phyloP scores from a whole-genome alignment of 2,888 invertebrate genomes.

The Gortyna flavago region DNA sequence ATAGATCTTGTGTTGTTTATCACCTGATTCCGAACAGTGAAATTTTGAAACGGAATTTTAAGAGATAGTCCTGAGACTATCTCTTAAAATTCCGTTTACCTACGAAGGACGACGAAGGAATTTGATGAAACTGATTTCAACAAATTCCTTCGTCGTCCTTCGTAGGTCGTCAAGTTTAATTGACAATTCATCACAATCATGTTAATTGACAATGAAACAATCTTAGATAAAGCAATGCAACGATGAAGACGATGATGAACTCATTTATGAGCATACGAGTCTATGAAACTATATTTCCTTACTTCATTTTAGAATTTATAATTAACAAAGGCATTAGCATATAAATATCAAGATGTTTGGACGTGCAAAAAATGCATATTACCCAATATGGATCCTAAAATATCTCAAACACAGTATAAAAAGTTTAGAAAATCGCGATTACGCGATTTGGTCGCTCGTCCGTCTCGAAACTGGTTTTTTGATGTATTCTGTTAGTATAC shows the following conservation, averaged over 20 bases:
- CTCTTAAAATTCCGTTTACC: no score
- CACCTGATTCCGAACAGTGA: background rate
- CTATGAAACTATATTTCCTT: background rate
- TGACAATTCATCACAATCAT: conserved; percentile 50
- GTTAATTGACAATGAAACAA: conserved; percentile 44
- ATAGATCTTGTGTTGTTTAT: background rate
- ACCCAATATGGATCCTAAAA: conserved; percentile 30
- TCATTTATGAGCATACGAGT: conserved; percentile 34
- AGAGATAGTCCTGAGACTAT: no score
- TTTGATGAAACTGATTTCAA: no score
- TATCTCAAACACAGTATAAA: conserved; percentile 47
- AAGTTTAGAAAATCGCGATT: conserved; percentile 52
- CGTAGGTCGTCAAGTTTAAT: conserved; percentile 3
- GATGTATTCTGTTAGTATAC: conserved; percentile 47
- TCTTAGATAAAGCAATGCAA: conserved; percentile 50
- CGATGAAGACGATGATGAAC: conserved; percentile 37
- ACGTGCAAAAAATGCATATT: conserved; percentile 35
- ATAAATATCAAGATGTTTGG: conserved; percentile 17
- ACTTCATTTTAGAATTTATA: conserved; percentile 36
- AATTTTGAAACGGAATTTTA: background rate
- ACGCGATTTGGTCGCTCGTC: conserved; percentile 29
- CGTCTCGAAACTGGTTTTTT: conserved; percentile 53
- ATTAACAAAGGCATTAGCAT: conserved; percentile 33
- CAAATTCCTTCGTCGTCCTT: conserved; percentile 19
- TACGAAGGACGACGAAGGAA: no score